These are phyloP conservation scores for Amblyopsis hoosieri DNA, from an alignment of 2,797 vertebrate genomes.

Conservation along the genomic window DNA sequence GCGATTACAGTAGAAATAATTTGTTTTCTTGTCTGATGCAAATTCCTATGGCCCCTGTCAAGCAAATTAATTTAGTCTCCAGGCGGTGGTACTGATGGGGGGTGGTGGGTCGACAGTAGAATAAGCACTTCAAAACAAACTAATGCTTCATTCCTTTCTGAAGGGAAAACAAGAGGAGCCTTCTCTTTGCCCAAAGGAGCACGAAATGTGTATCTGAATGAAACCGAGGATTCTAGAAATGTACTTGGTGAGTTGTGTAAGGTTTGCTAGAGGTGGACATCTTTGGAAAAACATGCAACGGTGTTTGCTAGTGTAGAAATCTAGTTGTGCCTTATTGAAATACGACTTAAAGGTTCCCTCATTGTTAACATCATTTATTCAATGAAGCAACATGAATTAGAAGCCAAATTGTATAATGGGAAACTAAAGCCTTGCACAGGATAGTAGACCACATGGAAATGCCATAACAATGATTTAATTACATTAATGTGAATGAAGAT, in stretches of 20 bases:
- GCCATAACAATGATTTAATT: neutral
- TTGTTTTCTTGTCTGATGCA: constrained; percentile 23
- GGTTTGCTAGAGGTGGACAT: constrained; percentile 81
- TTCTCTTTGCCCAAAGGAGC: constrained; percentile 91
- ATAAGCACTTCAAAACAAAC: constrained; percentile 43
- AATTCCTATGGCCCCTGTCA: constrained; percentile 24
- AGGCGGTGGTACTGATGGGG: constrained; percentile 16
- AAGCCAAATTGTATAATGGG: too few species aligned
- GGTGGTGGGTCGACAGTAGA: constrained; percentile 69
- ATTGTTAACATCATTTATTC: constrained; percentile 35
- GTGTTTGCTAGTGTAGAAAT: constrained; percentile 5
- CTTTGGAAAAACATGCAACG: constrained; percentile 48
- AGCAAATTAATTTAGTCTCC: constrained; percentile 25
- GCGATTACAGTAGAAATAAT: constrained; percentile 7
- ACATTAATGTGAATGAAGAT: constrained; percentile 48
- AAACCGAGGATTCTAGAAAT: constrained; percentile 88
- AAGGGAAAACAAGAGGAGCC: constrained; percentile 91
- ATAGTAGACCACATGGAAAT: neutral
- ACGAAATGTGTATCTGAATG: constrained; percentile 88
- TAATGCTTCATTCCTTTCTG: constrained; percentile 76
- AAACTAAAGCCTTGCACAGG: too few species aligned
- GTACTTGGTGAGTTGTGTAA: constrained; percentile 83
- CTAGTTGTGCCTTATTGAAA: constrained; percentile 46
- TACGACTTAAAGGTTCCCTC: constrained; percentile 38
- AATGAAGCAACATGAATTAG: neutral